phyloP scores from a whole-genome alignment of 2,888 invertebrate species.

The Hipparchia sbordonii region DNA sequence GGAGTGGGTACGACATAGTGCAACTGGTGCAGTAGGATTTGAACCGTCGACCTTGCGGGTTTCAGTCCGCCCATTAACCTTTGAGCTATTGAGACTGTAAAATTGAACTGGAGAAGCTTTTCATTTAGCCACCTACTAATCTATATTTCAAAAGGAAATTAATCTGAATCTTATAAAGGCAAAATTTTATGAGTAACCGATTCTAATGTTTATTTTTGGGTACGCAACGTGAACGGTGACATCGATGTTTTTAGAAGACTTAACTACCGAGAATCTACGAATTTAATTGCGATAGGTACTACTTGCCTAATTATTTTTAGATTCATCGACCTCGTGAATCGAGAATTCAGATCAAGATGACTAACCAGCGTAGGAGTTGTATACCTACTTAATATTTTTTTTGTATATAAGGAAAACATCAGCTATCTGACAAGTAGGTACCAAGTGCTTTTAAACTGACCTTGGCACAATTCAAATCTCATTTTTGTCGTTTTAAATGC shows the following conservation, averaged over 20 bases:
- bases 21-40: no score
- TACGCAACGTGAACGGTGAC: conserved; percentile 52
- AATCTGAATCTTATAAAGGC: neutral
- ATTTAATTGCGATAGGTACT: conserved; percentile 30
- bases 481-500: no score
- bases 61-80: no score
- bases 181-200: conserved; percentile 58
- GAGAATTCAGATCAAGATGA: conserved; percentile 22
- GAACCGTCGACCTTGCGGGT: no score
- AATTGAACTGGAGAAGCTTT: no score
- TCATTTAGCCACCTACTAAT: no score
- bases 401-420: conserved; percentile 1
- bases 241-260: conserved; percentile 37
- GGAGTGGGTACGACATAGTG: no score
- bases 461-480: no score
- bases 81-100: no score
- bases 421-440: neutral
- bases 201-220: conserved; percentile 50
- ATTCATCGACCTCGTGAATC: conserved; percentile 20
- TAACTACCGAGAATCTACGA: conserved; percentile 35
- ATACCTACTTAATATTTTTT: conserved; percentile 6
- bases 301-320: conserved; percentile 29
- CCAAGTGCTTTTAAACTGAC: no score
- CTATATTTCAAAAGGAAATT: no score
- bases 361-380: neutral